Conservation (phyloP, 2,888 invertebrate species). For the Amphipyra tragopoginis region DNA sequence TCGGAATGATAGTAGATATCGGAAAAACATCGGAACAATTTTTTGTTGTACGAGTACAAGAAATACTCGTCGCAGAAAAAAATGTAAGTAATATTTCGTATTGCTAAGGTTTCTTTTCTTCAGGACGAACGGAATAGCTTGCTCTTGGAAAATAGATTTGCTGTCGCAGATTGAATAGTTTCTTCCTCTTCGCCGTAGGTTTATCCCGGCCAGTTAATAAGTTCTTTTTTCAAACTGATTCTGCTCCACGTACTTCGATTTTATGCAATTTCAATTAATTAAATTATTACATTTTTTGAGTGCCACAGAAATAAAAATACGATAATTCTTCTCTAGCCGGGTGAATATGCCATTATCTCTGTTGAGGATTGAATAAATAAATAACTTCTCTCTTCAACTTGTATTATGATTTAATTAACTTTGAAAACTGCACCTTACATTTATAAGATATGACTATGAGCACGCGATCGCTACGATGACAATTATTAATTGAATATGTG, state of each 20-base stretch:
- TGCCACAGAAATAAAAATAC: too few relatives aligned
- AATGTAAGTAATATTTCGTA: conserved; percentile 50
- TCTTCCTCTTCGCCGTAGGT: conserved; percentile 11
- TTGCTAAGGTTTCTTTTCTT: conserved; percentile 40
- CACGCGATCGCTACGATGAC: too few relatives aligned
- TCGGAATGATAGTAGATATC: conserved; percentile 45
- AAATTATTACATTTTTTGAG: too few relatives aligned
- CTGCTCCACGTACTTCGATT: not conserved
- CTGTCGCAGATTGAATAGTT: conserved; percentile 22
- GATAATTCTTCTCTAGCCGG: too few relatives aligned
- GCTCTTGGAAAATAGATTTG: conserved; percentile 35
- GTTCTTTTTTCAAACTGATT: conserved; percentile 18
- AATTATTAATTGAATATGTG: too few relatives aligned
- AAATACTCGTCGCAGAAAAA: conserved; percentile 31
- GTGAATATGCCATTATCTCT: too few relatives aligned
- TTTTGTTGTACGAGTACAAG: conserved; percentile 39
- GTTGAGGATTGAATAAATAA: too few relatives aligned
- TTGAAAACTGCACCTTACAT: too few relatives aligned
- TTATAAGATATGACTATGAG: too few relatives aligned
- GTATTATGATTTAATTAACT: too few relatives aligned
- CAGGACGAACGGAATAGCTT: conserved; percentile 38
- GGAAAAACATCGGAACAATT: conserved; percentile 42
- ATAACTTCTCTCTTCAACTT: too few relatives aligned
- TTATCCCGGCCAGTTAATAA: conserved; percentile 13
- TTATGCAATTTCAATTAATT: too few relatives aligned